Base-by-base conservation (phyloP, 2,797 vertebrate species). In the Odontamblyopus rebecca region DNA sequence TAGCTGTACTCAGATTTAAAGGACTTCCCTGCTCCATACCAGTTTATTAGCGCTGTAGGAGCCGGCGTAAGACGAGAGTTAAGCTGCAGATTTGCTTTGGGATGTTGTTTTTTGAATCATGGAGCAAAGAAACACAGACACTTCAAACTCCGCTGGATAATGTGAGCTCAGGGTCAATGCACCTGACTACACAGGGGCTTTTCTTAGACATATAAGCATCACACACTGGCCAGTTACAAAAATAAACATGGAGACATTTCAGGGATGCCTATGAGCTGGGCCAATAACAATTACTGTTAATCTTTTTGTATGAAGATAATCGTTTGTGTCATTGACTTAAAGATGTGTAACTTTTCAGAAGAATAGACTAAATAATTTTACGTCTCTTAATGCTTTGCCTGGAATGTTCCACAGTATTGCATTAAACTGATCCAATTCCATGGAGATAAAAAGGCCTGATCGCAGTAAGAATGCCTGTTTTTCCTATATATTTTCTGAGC, bases 1-100 rank as follows among this genome's bases (percentile, higher is more conserved):
- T 89, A 92, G 90, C 90, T 91, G 90, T 80, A 29, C 72, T 50
- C 54, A 86, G 70, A 70, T 76, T 82, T 74, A 75, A 78, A 81
- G 11, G 29, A 76, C 80, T 80, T 68, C 82, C 44, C 85, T 82
- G 74, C 86, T 83, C 85, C 81, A 85, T 80, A 75, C 82, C 29
- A 68, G 76, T 67, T 62, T 66, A 30, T 82, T 66, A 82, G 50
- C 81, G 79, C 87, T 86, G 85, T 82, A 80, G 75, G 70, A 79
- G 85, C 79, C 76, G 70, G 70, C 71, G 69, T 83, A 81, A 67
- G 66, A 71, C 66, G 61, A 74, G 66, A 72, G 63, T 80, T 91
- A 77, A 68, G 73, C 56, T 15, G 62, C 77, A 13, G 30, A 69
- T 75, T 74, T 60, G 77, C 79, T 70, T 44, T 70, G 70, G 81